These are phyloP conservation scores for Boulengeromyrus knoepffleri DNA, from an alignment of 2,113 vertebrate genomes.

Conservation along the genomic window DNA sequence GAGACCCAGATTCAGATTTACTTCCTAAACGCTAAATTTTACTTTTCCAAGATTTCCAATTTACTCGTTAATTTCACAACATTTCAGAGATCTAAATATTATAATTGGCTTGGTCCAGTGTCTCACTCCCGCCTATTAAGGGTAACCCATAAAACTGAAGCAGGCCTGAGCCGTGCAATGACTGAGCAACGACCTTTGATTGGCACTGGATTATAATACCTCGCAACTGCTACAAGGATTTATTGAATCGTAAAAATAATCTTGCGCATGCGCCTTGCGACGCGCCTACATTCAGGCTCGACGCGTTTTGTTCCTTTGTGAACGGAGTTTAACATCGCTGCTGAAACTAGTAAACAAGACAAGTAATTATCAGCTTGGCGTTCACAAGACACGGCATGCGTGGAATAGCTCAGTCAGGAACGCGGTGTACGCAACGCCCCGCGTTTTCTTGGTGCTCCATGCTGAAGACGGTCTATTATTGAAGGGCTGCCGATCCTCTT, in stretches of 20 bases:
- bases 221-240: background rate
- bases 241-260: conserved; percentile 2
- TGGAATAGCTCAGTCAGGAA: conserved; percentile 15
- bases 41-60: background rate
- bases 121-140: background rate
- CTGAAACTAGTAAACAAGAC: conserved; percentile 16
- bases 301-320: conserved; percentile 25
- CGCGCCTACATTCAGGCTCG: conserved; percentile 18
- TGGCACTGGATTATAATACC: conserved; percentile 2
- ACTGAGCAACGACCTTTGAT: conserved; percentile 4
- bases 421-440: background rate
- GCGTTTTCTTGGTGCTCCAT: background rate
- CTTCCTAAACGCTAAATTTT: background rate
- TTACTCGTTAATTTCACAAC: background rate
- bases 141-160: background rate
- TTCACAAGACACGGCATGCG: conserved; percentile 26
- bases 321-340: background rate
- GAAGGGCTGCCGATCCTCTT: background rate
- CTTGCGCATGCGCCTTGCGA: background rate
- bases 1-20: background rate
- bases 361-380: conserved; percentile 35
- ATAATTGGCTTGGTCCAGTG: background rate
- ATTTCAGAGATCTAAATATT: background rate
- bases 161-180: background rate
- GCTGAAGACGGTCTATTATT: background rate